phyloP scores from a whole-genome alignment of 2,113 vertebrate genomes.

The Ahaetulla prasina region DNA sequence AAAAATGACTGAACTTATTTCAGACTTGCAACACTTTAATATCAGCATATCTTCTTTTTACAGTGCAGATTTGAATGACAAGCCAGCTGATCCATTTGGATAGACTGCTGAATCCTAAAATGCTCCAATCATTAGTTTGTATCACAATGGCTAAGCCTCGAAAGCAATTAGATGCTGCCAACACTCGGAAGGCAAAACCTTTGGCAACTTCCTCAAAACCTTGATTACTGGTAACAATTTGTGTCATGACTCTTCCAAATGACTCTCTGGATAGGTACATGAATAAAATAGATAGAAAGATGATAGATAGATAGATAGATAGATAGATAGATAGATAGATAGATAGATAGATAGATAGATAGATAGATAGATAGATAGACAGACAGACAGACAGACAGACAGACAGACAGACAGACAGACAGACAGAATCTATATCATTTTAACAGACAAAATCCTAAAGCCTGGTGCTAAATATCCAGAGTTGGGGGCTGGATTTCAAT shows the following conservation, averaged over 20 bases:
- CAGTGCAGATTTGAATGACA: background rate
- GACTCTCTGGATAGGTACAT: background rate
- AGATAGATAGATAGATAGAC: no score
- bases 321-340: no score
- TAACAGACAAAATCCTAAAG: background rate
- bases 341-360: no score
- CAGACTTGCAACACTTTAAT: background rate
- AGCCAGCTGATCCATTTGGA: background rate
- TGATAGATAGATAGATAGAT: background rate
- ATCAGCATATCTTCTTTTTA: background rate
- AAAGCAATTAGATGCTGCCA: background rate
- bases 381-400: no score
- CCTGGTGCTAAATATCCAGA: background rate
- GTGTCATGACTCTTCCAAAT: background rate
- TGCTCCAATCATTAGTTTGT: background rate
- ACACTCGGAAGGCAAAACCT: background rate
- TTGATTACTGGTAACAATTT: background rate
- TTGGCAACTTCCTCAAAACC: background rate
- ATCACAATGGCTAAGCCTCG: background rate
- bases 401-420: fast-evolving
- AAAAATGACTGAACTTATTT: background rate
- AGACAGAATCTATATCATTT: background rate
- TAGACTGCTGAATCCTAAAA: background rate
- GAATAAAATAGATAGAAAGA: no score
- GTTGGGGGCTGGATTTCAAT: background rate